phyloP scores from a whole-genome alignment of 2,888 invertebrate species.

The Drosophila siamana region DNA sequence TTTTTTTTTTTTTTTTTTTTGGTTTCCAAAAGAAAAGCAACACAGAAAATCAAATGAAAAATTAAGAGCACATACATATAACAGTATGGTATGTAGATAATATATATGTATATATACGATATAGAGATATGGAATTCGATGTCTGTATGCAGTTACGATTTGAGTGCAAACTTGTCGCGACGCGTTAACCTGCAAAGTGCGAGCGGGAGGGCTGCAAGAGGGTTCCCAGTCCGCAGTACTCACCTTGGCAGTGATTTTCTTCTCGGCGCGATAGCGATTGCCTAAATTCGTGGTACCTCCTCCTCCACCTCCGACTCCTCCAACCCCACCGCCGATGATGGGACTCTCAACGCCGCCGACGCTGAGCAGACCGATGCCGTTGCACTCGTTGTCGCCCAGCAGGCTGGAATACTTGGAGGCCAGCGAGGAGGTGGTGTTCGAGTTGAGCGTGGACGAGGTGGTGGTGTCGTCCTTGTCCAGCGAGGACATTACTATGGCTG shows the following conservation, averaged over 20 bases:
- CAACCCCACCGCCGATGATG: slow-evolving; percentile 41
- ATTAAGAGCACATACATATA: slow-evolving; percentile 1
- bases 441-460: slow-evolving; percentile 78
- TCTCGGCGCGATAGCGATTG: slow-evolving; percentile 85
- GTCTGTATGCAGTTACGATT: slow-evolving; percentile 8
- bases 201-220: background rate
- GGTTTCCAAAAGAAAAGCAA: slow-evolving; percentile 36
- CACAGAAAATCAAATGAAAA: slow-evolving; percentile 41
- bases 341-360: slow-evolving; percentile 69
- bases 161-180: slow-evolving; percentile 39
- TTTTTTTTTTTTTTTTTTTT: slow-evolving; percentile 4
- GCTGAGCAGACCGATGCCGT: slow-evolving; percentile 57
- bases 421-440: slow-evolving; percentile 80
- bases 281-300: slow-evolving; percentile 74
- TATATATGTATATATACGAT: slow-evolving; percentile 13
- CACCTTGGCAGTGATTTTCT: slow-evolving; percentile 86
- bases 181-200: slow-evolving; percentile 49
- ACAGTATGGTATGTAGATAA: background rate
- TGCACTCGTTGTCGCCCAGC: slow-evolving; percentile 80
- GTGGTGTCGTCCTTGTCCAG: slow-evolving; percentile 81
- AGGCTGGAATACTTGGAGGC: slow-evolving; percentile 83
- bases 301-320: background rate
- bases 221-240: slow-evolving; percentile 60
- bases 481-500: slow-evolving; percentile 76
- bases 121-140: slow-evolving; percentile 5